Evolutionary conservation across 2,888 invertebrate species (phyloP).

Genomic region (Meiosimyza decipiens): DNA sequence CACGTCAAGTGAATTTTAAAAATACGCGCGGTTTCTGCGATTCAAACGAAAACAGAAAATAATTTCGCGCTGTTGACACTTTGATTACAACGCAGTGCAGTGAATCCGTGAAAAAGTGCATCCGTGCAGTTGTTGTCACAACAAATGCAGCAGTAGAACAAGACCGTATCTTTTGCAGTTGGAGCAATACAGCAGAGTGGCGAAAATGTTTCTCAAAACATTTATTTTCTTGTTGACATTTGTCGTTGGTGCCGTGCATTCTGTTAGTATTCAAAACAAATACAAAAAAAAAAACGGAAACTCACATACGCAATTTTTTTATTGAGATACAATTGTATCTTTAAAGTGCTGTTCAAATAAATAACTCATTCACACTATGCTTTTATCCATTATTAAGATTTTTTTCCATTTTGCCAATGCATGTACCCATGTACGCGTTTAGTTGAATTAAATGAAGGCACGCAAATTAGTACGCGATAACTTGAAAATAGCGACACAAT

Average conservation of each 20-base stretch:
- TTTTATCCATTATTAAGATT: too few species aligned
- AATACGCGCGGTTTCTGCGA: neutral
- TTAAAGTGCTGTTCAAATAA: conserved; percentile 20
- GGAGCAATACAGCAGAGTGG: conserved; percentile 15
- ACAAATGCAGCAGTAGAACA: neutral
- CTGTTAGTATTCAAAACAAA: conserved; percentile 37
- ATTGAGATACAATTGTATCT: conserved; percentile 20
- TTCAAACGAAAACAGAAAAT: conserved; percentile 7
- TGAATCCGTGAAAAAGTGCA: neutral
- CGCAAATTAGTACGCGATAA: too few species aligned
- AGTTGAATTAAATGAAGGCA: conserved; percentile 17
- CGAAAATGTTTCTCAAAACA: conserved; percentile 27
- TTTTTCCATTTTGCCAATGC: too few species aligned
- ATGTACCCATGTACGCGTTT: neutral
- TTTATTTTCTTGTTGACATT: conserved; percentile 30
- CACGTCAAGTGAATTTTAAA: too few species aligned
- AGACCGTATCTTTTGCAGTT: neutral
- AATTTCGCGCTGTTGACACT: neutral
- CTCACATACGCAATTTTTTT: neutral
- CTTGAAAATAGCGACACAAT: too few species aligned
- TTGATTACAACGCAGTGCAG: neutral
- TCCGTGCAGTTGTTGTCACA: neutral
- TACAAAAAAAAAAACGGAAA: neutral
- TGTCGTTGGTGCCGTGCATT: conserved; percentile 34
- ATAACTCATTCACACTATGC: conserved; percentile 25